Evolutionary conservation across 2,888 invertebrate genomes (phyloP), one percentile per base, ranked within the genome.

Genomic region (Pseudococcus longispinus): DNA sequence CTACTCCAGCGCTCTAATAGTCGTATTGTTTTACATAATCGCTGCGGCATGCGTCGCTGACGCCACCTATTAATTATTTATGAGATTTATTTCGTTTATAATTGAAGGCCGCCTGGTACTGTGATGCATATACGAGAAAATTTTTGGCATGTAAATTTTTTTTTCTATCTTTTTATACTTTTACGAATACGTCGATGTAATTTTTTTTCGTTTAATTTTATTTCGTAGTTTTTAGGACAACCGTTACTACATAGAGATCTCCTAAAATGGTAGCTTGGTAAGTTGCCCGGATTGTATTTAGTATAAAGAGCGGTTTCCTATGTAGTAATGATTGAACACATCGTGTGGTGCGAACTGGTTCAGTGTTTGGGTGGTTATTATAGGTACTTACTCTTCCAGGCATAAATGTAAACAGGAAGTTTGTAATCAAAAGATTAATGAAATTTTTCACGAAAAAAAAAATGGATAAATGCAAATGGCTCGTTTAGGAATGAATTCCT

Each of bases 61-160:
- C 70, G 70, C 70, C 70, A 70, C 15, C 29, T 80, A 80, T 80
- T 80, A 80, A 80, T 80, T 80, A 80, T 80, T 37, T 80, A 80
- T 80, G 77, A 80, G 77, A 20, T 80, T 80, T 80, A 80, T 80
- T 80, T 80, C 77, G 20, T 42, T 80, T 80, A 18, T 37, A 37
- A 74, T 74, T 20, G 74, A 74, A 74, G 74, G 74, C 74, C 74
- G 74, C 18, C 74, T n/a, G 32, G 74, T 74, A 70, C 26, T 70
- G 26, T 51, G 51, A 51, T 51, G 15, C 44, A 13, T 55, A 5
- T 23, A 2, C 23, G n/a, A n/a, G 74, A 74, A 29, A 74, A 74
- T 32, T 60, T 60, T 74, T 26, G 32, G 29, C 70, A 70, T 74
- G 74, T 37, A 74, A 74, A 32, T 74, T 74, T 37, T 32, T 37